A percentile compares a stretch with the other conserved stretches of the same genome.
These are phyloP conservation scores for Homarus gammarus DNA, from an alignment of 2,888 invertebrate species.

Conservation along the genomic window DNA sequence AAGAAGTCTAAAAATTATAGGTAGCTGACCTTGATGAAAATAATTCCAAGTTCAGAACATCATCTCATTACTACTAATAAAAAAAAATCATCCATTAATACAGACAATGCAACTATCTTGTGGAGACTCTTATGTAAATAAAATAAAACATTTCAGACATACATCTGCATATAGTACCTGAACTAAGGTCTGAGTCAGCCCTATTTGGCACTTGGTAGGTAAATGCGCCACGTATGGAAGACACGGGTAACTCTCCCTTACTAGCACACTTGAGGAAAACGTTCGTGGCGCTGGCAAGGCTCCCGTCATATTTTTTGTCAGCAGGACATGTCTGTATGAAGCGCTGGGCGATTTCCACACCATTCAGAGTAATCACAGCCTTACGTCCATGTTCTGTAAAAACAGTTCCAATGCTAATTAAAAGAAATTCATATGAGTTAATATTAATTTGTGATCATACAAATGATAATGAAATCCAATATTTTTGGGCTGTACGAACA, in stretches of 20 bases:
- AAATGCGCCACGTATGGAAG: conserved; percentile 47
- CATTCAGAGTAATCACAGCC: conserved; percentile 54
- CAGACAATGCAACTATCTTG: too few relatives aligned
- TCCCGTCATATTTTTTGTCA: conserved; percentile 65
- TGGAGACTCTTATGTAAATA: too few relatives aligned
- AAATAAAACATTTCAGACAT: too few relatives aligned
- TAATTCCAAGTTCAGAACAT: too few relatives aligned
- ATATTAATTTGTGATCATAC: background rate
- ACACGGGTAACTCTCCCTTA: conserved; percentile 68
- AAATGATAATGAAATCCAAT: too few relatives aligned
- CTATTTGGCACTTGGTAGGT: conserved; percentile 37
- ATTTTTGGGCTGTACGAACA: too few relatives aligned
- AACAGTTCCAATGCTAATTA: background rate
- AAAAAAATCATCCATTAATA: too few relatives aligned
- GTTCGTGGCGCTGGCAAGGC: conserved; percentile 72
- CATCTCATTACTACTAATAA: too few relatives aligned
- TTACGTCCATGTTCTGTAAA: conserved; percentile 70
- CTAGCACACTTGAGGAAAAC: conserved; percentile 73
- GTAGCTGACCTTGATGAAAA: too few relatives aligned
- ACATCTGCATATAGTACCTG: conserved; percentile 12
- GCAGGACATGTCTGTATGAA: conserved; percentile 72
- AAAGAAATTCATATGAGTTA: background rate
- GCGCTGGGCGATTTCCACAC: conserved; percentile 60
- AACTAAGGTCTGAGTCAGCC: conserved; percentile 14
- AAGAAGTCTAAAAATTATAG: background rate